Conservation (phyloP, 2,888 invertebrate genomes). For the Himalopsyche japonica region DNA sequence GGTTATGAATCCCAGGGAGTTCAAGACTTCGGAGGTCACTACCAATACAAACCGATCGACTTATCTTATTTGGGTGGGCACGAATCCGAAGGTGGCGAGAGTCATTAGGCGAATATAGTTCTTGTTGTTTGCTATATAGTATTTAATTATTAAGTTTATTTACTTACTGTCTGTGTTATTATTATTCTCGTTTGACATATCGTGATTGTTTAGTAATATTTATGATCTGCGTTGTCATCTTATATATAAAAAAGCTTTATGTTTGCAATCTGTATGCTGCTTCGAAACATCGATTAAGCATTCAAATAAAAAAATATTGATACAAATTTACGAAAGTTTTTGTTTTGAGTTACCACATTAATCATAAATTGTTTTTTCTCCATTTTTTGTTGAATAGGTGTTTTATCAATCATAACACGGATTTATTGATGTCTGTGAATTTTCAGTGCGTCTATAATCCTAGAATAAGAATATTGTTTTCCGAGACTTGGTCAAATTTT, state of each 20-base stretch:
- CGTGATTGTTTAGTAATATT: background rate
- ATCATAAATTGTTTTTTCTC: too few relatives aligned
- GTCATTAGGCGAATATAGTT: slow-evolving; percentile 28
- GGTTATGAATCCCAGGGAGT: background rate
- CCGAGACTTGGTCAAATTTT: too few relatives aligned
- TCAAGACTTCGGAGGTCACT: slow-evolving; percentile 47
- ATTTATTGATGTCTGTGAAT: too few relatives aligned
- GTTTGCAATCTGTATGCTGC: background rate
- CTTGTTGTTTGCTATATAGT: slow-evolving; percentile 12
- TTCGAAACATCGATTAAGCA: background rate
- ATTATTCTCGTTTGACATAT: background rate
- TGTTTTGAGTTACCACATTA: too few relatives aligned
- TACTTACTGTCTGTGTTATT: slow-evolving; percentile 10
- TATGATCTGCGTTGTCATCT: background rate
- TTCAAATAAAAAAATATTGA: background rate
- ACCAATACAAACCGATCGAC: slow-evolving; percentile 47
- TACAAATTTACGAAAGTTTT: background rate
- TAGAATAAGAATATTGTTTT: too few relatives aligned
- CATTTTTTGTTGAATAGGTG: too few relatives aligned
- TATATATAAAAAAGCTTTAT: background rate
- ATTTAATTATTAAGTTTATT: slow-evolving; percentile 21
- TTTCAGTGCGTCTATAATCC: too few relatives aligned
- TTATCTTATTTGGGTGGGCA: slow-evolving; percentile 47
- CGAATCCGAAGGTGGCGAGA: slow-evolving; percentile 47
- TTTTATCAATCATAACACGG: too few relatives aligned